These are phyloP conservation scores for Lagenorhynchus albirostris DNA, from an alignment of 2,113 vertebrate genomes.

Conservation along the genomic window DNA sequence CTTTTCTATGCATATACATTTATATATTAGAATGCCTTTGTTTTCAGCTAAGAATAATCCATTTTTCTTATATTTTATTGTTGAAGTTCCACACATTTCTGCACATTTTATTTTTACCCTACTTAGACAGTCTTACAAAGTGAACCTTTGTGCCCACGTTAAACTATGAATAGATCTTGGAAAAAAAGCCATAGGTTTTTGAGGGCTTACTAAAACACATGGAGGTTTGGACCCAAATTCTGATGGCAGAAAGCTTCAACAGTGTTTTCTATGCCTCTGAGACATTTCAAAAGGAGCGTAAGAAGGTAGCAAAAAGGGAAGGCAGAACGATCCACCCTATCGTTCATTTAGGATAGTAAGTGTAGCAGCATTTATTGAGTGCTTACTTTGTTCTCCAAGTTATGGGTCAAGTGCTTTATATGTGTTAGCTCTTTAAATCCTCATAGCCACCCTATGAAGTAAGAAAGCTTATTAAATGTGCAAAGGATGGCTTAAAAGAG, in stretches of 20 bases:
- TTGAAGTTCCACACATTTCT: conserved; percentile 57
- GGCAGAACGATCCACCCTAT: background rate
- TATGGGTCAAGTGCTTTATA: background rate
- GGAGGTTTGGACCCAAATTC: background rate
- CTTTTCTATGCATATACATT: background rate
- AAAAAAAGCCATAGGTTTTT: background rate
- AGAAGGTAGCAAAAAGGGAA: background rate
- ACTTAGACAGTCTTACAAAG: conserved; percentile 34
- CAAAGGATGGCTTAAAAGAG: background rate
- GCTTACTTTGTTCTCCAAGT: background rate
- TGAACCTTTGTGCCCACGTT: conserved; percentile 57
- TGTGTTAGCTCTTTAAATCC: background rate
- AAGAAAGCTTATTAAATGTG: background rate
- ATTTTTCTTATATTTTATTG: conserved; percentile 32
- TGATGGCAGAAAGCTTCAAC: background rate
- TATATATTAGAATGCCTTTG: conserved; percentile 12
- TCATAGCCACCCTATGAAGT: background rate
- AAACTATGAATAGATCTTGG: background rate
- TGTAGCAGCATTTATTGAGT: background rate
- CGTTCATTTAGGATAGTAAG: background rate
- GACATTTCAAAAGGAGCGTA: background rate
- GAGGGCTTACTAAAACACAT: background rate
- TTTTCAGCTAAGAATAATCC: conserved; percentile 41
- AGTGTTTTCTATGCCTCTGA: background rate
- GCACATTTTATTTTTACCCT: conserved; percentile 61